Percentiles rank a stretch among this genome's conserved stretches.
These are phyloP conservation scores for Eupleurogrammus muticus DNA, from an alignment of 2,797 vertebrate species.

Conservation along the genomic window DNA sequence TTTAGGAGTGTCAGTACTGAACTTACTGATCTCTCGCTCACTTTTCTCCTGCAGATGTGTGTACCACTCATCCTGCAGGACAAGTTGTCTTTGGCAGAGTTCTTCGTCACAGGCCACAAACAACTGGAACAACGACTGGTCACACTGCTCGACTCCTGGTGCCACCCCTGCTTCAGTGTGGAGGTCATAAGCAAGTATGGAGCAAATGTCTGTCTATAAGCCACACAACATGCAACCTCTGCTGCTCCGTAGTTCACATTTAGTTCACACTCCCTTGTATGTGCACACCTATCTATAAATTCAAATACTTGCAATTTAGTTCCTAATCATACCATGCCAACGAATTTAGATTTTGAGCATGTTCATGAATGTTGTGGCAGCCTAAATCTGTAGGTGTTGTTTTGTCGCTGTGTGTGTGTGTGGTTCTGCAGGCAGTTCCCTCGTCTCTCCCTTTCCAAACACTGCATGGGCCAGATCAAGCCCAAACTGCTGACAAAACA, in stretches of 20 bases:
- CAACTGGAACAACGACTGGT: conserved; percentile 78
- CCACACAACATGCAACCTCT: no score
- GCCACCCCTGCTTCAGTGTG: conserved; percentile 69
- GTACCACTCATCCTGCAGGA: conserved; percentile 83
- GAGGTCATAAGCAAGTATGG: conserved; percentile 60
- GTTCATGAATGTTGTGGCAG: conserved; percentile 1
- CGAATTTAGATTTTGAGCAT: no score
- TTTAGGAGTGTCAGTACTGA: not conserved
- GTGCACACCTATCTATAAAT: no score
- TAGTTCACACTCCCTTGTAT: no score
- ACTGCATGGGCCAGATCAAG: conserved; percentile 69
- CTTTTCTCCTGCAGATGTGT: conserved; percentile 74
- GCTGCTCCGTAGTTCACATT: no score
- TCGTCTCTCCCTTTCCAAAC: conserved; percentile 68
- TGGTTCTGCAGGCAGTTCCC: conserved; percentile 73
- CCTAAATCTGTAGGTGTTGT: not conserved
- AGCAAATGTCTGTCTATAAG: not conserved
- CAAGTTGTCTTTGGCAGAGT: conserved; percentile 78
- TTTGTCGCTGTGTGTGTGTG: not conserved
- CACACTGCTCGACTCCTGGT: conserved; percentile 84
- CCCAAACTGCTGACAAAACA: conserved; percentile 83
- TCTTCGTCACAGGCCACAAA: conserved; percentile 71
- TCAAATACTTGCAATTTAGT: not conserved
- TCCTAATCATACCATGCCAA: not conserved
- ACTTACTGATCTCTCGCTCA: not conserved